Percentiles rank a stretch among this genome's conserved stretches.
Conservation (phyloP, 2,797 vertebrate species). For the Alosa sapidissima region DNA sequence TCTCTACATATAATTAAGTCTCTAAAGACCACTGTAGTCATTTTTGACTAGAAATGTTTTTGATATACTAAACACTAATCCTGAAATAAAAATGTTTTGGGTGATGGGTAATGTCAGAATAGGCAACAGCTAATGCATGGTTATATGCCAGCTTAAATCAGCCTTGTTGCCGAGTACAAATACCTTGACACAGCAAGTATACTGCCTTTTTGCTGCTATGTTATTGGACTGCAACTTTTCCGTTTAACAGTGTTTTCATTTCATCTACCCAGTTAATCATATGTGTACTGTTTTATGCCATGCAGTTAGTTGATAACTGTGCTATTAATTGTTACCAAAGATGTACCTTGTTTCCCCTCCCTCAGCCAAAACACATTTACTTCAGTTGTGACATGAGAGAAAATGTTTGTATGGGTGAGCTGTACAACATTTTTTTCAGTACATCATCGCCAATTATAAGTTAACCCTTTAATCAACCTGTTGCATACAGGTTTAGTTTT, state of each 20-base stretch:
- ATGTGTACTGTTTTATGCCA: not conserved
- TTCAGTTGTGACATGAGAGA: not conserved
- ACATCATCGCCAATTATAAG: not conserved
- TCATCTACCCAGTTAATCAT: not conserved
- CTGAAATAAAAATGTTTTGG: not conserved
- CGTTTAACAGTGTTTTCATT: not conserved
- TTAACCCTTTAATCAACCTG: not conserved
- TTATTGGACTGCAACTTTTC: not conserved
- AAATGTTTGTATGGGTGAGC: not conserved
- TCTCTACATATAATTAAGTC: not conserved
- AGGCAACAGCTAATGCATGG: not conserved
- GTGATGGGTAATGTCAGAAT: not conserved
- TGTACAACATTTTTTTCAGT: not conserved
- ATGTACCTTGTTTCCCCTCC: not conserved
- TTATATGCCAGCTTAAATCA: not conserved
- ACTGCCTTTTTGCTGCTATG: slow-evolving; percentile 4
- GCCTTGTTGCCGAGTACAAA: not conserved
- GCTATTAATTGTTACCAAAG: not conserved
- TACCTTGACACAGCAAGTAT: not conserved
- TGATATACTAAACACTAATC: slow-evolving; percentile 1
- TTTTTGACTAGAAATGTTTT: not conserved
- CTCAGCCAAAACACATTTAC: not conserved
- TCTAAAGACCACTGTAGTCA: not conserved
- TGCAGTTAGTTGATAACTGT: slow-evolving; percentile 14
- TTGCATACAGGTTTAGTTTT: not conserved